phyloP scores from a whole-genome alignment of 2,113 vertebrate species.

The Anas platyrhynchos region DNA sequence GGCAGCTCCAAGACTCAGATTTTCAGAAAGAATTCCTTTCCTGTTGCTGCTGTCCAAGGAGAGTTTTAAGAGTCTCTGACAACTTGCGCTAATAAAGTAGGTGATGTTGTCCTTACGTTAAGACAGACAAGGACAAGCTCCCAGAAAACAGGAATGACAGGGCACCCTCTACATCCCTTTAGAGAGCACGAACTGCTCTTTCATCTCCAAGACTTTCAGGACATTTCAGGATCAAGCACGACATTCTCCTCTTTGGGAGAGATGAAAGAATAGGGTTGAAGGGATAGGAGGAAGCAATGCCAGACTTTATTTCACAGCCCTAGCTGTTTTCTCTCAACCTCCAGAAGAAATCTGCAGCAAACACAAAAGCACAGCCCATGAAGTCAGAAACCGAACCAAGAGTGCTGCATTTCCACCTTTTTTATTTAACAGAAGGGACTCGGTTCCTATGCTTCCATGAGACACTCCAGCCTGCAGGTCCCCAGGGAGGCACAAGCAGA shows the following conservation, averaged over 20 bases:
- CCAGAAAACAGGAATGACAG: background rate
- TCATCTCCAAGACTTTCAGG: background rate
- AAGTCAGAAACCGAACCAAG: background rate
- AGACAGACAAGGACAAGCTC: background rate
- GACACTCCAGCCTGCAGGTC: background rate
- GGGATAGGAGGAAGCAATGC: background rate
- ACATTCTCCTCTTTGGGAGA: background rate
- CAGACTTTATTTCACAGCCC: background rate
- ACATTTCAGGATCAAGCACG: background rate
- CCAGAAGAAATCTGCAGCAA: background rate
- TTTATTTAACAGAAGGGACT: too few relatives aligned
- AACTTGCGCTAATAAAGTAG: conserved; percentile 11
- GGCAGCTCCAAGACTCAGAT: conserved; percentile 28
- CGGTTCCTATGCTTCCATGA: background rate
- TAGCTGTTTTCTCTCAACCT: background rate
- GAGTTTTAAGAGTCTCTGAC: background rate
- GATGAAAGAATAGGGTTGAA: background rate
- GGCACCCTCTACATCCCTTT: background rate
- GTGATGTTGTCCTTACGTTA: background rate
- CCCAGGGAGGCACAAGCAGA: background rate
- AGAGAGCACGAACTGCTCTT: background rate
- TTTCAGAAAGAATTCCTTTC: conserved; percentile 22
- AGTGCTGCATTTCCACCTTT: background rate
- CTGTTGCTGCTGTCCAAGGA: background rate
- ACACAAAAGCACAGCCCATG: background rate